Conservation (phyloP, 2,888 invertebrate species). For the Atethmia centrago region DNA sequence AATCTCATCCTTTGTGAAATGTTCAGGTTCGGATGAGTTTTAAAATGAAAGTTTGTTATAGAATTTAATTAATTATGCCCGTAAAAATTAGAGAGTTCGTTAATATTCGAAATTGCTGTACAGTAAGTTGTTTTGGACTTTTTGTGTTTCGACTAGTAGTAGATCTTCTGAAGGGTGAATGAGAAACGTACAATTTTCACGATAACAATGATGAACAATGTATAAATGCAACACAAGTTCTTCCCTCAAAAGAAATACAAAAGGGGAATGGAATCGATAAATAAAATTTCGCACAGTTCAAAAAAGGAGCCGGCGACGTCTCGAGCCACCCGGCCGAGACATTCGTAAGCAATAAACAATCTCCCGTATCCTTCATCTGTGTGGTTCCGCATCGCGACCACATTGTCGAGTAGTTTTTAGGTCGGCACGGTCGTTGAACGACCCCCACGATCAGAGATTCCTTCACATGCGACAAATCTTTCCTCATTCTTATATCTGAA, state of each 20-base stretch:
- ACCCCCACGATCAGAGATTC: conserved; percentile 74
- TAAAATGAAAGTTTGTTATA: conserved; percentile 63
- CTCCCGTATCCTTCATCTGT: conserved; percentile 76
- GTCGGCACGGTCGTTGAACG: conserved; percentile 74
- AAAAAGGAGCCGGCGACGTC: conserved; percentile 59
- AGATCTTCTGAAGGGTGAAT: conserved; percentile 29
- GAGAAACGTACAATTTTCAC: conserved; percentile 16
- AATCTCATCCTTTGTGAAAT: conserved; percentile 69
- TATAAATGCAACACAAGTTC: conserved; percentile 31
- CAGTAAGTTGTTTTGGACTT: conserved; percentile 35
- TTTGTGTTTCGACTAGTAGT: conserved; percentile 16
- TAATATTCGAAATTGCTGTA: conserved; percentile 56
- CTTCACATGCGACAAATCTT: conserved; percentile 74
- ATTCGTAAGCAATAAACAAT: conserved; percentile 76
- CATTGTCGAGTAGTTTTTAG: conserved; percentile 78
- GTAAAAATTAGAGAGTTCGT: conserved; percentile 54
- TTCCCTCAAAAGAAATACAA: conserved; percentile 31
- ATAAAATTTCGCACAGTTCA: conserved; percentile 56
- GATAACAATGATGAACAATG: conserved; percentile 12
- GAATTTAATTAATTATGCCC: conserved; percentile 62
- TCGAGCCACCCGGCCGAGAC: conserved; percentile 66
- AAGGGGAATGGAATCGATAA: conserved; percentile 47
- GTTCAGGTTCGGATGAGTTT: conserved; percentile 58
- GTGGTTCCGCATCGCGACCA: conserved; percentile 79
- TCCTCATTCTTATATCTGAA: conserved; percentile 70